Percentiles rank a stretch among this genome's conserved stretches.
phyloP scores from a whole-genome alignment of 2,888 invertebrate species.

The Leptopilina drosophilae region DNA sequence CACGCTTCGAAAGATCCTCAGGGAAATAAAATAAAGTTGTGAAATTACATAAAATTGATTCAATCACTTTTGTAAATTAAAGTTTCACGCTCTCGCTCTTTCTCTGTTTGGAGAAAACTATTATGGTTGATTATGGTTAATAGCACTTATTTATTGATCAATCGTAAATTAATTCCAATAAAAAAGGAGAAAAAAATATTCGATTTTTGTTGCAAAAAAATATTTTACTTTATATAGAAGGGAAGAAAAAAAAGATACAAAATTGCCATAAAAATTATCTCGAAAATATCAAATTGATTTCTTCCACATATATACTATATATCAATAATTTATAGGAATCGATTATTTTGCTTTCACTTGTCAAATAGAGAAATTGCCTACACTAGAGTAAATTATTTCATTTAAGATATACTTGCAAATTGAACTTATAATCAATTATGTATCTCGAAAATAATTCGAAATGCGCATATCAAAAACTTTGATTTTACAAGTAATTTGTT shows the following conservation, averaged over 20 bases:
- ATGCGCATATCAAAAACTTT: background rate
- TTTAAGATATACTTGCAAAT: background rate
- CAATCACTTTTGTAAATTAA: constrained; percentile 4
- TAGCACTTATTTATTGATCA: constrained; percentile 19
- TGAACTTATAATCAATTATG: background rate
- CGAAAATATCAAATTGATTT: constrained; percentile 24
- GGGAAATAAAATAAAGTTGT: background rate
- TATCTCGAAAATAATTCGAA: background rate
- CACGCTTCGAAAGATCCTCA: background rate
- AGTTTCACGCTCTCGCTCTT: constrained; percentile 35
- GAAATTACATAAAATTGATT: constrained; percentile 31
- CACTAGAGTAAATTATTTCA: constrained; percentile 10
- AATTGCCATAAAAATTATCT: constrained; percentile 15
- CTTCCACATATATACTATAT: background rate
- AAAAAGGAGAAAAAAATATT: background rate
- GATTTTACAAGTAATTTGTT: no score
- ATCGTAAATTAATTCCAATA: background rate
- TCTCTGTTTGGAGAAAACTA: constrained; percentile 10
- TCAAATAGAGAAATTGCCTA: constrained; percentile 21
- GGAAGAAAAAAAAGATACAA: background rate
- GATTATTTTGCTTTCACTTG: constrained; percentile 35
- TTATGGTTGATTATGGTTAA: constrained; percentile 6
- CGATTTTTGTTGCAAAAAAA: constrained; percentile 4
- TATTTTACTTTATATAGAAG: background rate
- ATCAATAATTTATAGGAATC: constrained; percentile 40